These are phyloP conservation scores for Eumaeus atala DNA, from an alignment of 1,140 invertebrate genomes.

Conservation along the genomic window DNA sequence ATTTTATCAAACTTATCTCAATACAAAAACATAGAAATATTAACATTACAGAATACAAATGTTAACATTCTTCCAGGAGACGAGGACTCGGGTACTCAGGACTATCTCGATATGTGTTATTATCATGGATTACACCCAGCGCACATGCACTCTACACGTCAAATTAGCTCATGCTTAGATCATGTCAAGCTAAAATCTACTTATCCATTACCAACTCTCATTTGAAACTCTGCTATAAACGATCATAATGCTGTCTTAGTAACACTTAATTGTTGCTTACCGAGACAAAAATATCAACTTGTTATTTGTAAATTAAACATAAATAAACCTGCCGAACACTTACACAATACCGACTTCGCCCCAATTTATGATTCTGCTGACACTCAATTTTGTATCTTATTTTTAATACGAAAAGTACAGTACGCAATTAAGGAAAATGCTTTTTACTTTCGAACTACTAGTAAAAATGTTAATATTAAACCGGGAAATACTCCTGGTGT, in stretches of 20 bases:
- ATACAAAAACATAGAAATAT: no score
- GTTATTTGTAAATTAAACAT: conserved; percentile 8
- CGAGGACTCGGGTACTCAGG: not conserved
- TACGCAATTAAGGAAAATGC: no score
- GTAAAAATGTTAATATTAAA: no score
- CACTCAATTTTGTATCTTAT: not conserved
- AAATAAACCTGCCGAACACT: not conserved
- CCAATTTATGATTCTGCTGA: no score
- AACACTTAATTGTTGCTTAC: conserved; percentile 4
- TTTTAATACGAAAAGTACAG: conserved; percentile 1
- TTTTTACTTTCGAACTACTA: no score
- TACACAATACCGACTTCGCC: no score
- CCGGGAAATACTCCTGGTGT: no score
- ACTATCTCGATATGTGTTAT: no score
- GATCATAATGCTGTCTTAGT: conserved; percentile 12
- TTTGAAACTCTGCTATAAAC: conserved; percentile 2
- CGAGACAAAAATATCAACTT: conserved; percentile 1
- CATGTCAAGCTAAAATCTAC: conserved; percentile 5
- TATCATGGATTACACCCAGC: no score
- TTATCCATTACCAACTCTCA: conserved; percentile 2
- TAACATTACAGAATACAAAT: no score
- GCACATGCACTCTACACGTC: not conserved
- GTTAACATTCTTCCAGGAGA: no score
- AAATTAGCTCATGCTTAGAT: conserved; percentile 4
- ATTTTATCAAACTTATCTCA: no score